These are phyloP conservation scores for Labeo catla DNA, from an alignment of 2,113 vertebrate species.

Conservation along the genomic window DNA sequence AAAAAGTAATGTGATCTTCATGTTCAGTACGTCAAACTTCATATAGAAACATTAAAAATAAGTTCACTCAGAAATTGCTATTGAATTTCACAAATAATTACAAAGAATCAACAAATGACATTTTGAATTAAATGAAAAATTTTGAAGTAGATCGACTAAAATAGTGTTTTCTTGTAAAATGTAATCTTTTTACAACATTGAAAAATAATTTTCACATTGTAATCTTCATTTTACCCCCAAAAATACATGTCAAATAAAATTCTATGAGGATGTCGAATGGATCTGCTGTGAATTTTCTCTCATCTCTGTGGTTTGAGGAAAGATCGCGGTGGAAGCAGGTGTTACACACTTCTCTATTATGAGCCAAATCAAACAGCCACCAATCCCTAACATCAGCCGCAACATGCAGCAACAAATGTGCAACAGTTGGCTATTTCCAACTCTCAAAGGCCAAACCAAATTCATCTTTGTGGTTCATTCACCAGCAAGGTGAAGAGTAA, in stretches of 20 bases:
- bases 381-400: slow-evolving; percentile 23
- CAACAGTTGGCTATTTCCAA: slow-evolving; percentile 45
- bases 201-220: neutral
- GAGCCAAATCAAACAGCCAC: slow-evolving; percentile 45
- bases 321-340: slow-evolving; percentile 53
- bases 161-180: neutral
- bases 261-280: neutral
- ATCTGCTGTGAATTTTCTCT: neutral
- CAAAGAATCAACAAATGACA: no score
- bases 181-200: neutral
- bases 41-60: no score
- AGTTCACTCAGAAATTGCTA: no score
- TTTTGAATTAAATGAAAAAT: neutral
- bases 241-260: neutral
- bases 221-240: neutral
- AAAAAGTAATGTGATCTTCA: no score
- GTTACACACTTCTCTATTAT: slow-evolving; percentile 53
- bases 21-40: no score
- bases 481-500: slow-evolving; percentile 45
- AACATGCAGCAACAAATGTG: slow-evolving; percentile 41
- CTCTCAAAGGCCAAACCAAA: slow-evolving; percentile 30
- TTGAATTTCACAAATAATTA: no score
- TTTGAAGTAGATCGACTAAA: neutral
- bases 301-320: neutral
- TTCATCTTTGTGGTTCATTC: slow-evolving; percentile 21